Percentiles rank a stretch among this genome's conserved stretches.
phyloP scores from a whole-genome alignment of 2,888 invertebrate species.

The Cheilosia scutellata region DNA sequence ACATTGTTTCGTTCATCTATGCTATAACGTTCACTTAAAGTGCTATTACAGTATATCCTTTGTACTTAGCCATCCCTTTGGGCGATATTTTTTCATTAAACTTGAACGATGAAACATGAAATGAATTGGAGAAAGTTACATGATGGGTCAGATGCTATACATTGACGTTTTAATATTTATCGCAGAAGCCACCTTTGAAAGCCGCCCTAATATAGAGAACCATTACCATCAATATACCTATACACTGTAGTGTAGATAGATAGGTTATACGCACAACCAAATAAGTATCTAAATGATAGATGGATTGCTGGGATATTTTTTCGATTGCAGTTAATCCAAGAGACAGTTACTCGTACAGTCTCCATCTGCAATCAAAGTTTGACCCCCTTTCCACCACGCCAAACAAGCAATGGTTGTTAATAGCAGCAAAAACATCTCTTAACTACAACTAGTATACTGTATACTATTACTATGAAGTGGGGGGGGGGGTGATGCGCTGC shows the following conservation, averaged over 20 bases:
- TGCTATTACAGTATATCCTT: conserved; percentile 50
- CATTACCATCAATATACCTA: conserved; percentile 19
- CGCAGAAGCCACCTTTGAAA: conserved; percentile 61
- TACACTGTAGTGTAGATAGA: neutral
- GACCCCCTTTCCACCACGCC: conserved; percentile 17
- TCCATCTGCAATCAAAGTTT: conserved; percentile 55
- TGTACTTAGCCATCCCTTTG: conserved; percentile 64
- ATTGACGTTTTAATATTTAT: conserved; percentile 72
- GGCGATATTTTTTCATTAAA: conserved; percentile 75
- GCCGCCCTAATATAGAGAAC: conserved; percentile 43
- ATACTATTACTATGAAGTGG: neutral
- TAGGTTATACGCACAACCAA: neutral
- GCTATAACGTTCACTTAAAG: conserved; percentile 54
- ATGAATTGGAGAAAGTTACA: conserved; percentile 71
- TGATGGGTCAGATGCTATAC: conserved; percentile 28
- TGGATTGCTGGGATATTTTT: conserved; percentile 56
- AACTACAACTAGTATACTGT: conserved; percentile 26
- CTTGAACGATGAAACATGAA: conserved; percentile 75
- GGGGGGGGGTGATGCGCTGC: conserved; percentile 11
- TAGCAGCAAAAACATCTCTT: conserved; percentile 39
- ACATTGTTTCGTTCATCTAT: neutral
- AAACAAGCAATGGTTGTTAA: conserved; percentile 40
- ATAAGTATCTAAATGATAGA: conserved; percentile 55
- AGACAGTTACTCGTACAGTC: conserved; percentile 10
- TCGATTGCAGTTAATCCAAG: conserved; percentile 61